Evolutionary conservation across 1,140 invertebrate species (phyloP), one percentile per base, ranked within the genome.

Genomic region (Drosophila simulans): DNA sequence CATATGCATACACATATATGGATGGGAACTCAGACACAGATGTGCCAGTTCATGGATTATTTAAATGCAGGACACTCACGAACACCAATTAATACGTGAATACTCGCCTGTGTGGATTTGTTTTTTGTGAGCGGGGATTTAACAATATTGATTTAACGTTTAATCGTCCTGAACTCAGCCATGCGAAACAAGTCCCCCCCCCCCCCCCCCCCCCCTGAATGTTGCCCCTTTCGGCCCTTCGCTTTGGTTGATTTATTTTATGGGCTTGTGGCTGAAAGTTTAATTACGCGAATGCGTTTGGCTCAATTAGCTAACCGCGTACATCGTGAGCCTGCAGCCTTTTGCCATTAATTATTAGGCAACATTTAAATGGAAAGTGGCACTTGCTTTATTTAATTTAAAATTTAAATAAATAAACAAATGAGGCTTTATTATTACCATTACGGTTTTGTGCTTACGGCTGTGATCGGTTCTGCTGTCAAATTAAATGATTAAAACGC

Each of bases 131-230:
- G 31, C 17, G 39, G 49, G 59, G 49, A 60, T 27, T 77, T 58
- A 58, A 53, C 58, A 63, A 57, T 77, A 77, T 82, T 74, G 75
- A 82, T 82, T 62, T 42, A 77, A 69, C 63, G 71, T 82, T 74
- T 60, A 81, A 81, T 74, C 73, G 68, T 43, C 25, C 39, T 20
- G 46, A 51, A 74, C 39, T 64, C 58, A 52, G 17, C 17, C 52
- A 54, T 70, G 66, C 27, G 27, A 69, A 27, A 51, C 27, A 20
- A 48, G 49, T 69, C 40, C 42, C 66, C 40, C 42, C 66, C 42
- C 34, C 51, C 39, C 34, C 57, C 40, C 42, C 66, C 40, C 42
- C 66, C 42, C 34, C 51, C 39, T 39, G 34, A 27, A 31, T 17
- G 31, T 12, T 39, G n/a, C 49, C 31, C 43, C 64, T 56, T 70